Evolutionary conservation across 2,888 invertebrate species (phyloP).

Genomic region (Therioaphis trifolii): DNA sequence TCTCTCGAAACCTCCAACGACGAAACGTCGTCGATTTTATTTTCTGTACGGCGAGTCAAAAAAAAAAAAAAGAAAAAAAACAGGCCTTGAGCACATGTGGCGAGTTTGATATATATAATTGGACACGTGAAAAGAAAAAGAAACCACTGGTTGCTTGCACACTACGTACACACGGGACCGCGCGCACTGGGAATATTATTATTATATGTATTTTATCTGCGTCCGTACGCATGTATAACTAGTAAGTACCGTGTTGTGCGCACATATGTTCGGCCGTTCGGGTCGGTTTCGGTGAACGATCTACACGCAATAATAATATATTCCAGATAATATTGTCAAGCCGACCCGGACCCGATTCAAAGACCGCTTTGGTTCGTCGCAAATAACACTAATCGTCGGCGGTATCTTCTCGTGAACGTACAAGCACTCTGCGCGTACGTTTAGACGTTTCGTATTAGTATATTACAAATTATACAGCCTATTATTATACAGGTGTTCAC

Average conservation of each 20-base stretch:
- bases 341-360: no score
- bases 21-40: not conserved
- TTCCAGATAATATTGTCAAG: no score
- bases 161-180: not conserved
- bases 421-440: no score
- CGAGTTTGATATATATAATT: constrained; percentile 13
- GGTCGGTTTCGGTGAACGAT: not conserved
- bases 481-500: no score
- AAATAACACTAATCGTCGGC: no score
- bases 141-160: not conserved
- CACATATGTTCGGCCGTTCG: not conserved
- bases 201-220: not conserved
- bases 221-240: not conserved
- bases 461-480: no score
- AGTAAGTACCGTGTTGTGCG: not conserved
- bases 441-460: no score
- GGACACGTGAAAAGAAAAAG: constrained; percentile 26
- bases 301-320: no score
- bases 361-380: no score
- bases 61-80: not conserved
- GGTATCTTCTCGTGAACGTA: no score
- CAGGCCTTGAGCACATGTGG: constrained; percentile 20
- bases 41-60: not conserved
- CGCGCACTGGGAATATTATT: constrained; percentile 6
- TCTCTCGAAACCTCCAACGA: not conserved